Base-by-base conservation (phyloP, 2,888 invertebrate species). In the Antitype chi region DNA sequence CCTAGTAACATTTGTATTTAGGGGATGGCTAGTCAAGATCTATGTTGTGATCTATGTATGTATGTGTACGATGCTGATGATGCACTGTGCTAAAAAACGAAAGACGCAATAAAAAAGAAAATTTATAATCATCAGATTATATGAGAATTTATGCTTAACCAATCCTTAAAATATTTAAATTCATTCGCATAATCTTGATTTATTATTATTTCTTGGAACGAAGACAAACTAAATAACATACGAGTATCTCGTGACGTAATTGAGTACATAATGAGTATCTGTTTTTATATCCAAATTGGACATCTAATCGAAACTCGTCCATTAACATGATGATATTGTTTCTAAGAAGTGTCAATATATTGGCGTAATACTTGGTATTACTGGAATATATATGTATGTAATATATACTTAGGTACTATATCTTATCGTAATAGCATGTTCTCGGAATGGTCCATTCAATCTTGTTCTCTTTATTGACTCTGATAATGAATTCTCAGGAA, bases 361-460 rank as follows among this genome's bases (percentile, higher is more conserved):
- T 81, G 72, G 55, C 67, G 13, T 60, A 52, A 68, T 81, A 77
- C 81, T 78, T 25, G 43, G 55, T 80, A 80, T 57, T 74, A 74
- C 55, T 71, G n/a, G 20, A 63, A 38, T 53, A 43, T 49, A 15
- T 7, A 4, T 32, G 15, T 8, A 32, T 9, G 9, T 43, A 8
- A 43, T 43, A 13, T 43, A 25, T 67, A 60, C n/a, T n/a, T n/a
- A n/a, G n/a, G 57, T 74, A 66, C 49, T 60, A 23, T 78, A 78
- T 84, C 85, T 86, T 85, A 87, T 86, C 87, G 55, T 47, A 38
- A 67, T 74, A 72, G 49, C 62, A 49, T 7, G 52, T 85, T 87
- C 87, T 84, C 60, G 66, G 86, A 87, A 87, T 28, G 64, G 28
- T 62, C 76, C 81, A 84, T 87, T 84, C 81, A 87, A 84, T 87